Conservation (phyloP, 2,113 vertebrate genomes). For the Sterrhoptilus dennistouni region DNA sequence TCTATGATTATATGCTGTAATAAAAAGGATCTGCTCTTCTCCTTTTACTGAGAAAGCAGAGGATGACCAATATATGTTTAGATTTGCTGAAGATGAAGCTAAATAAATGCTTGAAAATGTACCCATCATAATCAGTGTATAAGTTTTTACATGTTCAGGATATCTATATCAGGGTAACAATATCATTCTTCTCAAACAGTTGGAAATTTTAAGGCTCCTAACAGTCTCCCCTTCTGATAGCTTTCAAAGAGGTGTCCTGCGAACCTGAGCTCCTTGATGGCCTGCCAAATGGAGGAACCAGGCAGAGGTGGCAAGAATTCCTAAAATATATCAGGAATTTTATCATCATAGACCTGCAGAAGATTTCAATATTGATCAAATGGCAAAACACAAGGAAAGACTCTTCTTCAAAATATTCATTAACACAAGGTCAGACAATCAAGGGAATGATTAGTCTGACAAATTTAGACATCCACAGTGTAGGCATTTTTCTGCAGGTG, state of each 20-base stretch:
- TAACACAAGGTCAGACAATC: neutral
- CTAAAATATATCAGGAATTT: neutral
- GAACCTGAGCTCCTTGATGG: neutral
- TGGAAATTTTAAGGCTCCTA: neutral
- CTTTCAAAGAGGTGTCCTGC: neutral
- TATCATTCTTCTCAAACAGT: neutral
- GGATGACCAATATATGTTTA: neutral
- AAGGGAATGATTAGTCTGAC: neutral
- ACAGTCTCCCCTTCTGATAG: neutral
- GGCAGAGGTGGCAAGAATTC: neutral
- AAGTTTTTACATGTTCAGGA: neutral
- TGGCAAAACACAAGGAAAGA: neutral
- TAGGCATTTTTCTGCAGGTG: neutral
- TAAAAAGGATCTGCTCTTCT: neutral
- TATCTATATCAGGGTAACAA: neutral
- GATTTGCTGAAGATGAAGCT: neutral
- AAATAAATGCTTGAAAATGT: neutral
- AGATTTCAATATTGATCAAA: neutral
- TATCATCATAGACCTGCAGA: neutral
- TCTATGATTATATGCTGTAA: neutral
- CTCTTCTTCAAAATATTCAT: neutral
- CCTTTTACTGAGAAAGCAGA: neutral
- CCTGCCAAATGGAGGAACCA: neutral
- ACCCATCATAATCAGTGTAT: neutral
- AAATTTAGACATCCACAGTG: neutral